Conservation (phyloP, 2,888 invertebrate genomes). For the Drosophila colorata region DNA sequence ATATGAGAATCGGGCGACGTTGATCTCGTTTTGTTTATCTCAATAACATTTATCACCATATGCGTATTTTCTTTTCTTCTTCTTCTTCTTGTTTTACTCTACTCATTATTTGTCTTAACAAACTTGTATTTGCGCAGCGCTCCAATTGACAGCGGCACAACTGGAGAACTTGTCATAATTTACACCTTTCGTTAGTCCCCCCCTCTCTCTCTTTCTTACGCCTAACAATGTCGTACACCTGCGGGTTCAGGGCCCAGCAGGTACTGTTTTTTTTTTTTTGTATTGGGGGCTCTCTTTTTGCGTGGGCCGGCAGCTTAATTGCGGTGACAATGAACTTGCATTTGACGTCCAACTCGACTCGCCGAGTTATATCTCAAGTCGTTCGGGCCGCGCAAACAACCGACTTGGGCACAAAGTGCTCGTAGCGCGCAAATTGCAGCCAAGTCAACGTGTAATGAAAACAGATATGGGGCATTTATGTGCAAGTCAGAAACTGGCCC, state of each 20-base stretch:
- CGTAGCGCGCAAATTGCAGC: constrained; percentile 43
- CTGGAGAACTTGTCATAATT: constrained; percentile 40
- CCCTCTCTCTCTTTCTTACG: neutral
- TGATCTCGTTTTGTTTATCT: constrained; percentile 50
- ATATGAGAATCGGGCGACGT: constrained; percentile 29
- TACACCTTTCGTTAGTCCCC: constrained; percentile 49
- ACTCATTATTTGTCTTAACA: constrained; percentile 27
- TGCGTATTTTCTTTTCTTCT: neutral
- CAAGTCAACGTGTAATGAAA: constrained; percentile 42
- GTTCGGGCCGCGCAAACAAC: constrained; percentile 26
- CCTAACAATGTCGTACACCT: constrained; percentile 46
- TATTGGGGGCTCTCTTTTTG: constrained; percentile 2
- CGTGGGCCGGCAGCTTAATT: constrained; percentile 37
- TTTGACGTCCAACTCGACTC: constrained; percentile 18
- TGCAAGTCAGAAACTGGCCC: constrained; percentile 27
- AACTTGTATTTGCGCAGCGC: constrained; percentile 54
- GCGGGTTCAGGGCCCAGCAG: constrained; percentile 60
- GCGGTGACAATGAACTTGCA: constrained; percentile 72
- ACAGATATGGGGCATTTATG: constrained; percentile 49
- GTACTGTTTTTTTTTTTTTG: constrained; percentile 19
- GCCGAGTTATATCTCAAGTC: constrained; percentile 41
- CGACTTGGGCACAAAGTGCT: constrained; percentile 34
- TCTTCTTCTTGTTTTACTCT: neutral
- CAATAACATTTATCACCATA: constrained; percentile 55
- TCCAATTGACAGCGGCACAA: constrained; percentile 57